Base-by-base conservation (phyloP, 1,140 invertebrate species). In the Neodiprion lecontei region DNA sequence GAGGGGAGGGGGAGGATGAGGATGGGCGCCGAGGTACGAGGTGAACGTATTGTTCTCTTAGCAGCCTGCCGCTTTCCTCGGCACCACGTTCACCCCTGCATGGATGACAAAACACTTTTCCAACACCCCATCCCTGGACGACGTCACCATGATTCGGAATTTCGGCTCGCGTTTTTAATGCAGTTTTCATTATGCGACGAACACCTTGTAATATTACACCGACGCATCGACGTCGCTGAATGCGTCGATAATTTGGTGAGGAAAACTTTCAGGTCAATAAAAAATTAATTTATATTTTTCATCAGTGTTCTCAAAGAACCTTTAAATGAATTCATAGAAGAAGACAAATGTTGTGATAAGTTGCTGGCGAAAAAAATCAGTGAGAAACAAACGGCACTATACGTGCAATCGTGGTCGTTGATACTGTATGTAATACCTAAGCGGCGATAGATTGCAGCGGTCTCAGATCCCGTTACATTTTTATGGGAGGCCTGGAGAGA, bases 31-130 rank as follows among this genome's bases (percentile, higher is more conserved):
- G 66, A 48, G 69, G n/a, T 50, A n/a, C 28, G 11, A 48, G 74
- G 70, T 74, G 69, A 77, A 74, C 74, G 79, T 82, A 83, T 83
- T 81, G 78, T 75, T 71, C 72, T 72, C 74, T 69, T 75, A 72
- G 72, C 65, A 69, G 73, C 75, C 66, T 72, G 71, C 69, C 67
- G 69, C 67, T 75, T 74, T 71, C 77, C 28, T 40, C 11, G 11
- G 11, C 53, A 17, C 53, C 4, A 12, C 28, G 28, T 40, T 40
- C 28, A 40, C 70, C 23, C 71, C 28, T 40, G 28, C 28, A 40
- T 75, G 72, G 72, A 81, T 84, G 81, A 84, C 76, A 79, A 79
- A 79, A 83, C 80, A 85, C 77, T 82, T 84, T 83, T 82, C 75
- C 9, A 61, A 61, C n/a, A 12, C 53, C 9, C n/a, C 53, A 17